These are phyloP conservation scores for Ascidia mentula DNA, from an alignment of 23 tunicate genomes.

Conservation along the genomic window DNA sequence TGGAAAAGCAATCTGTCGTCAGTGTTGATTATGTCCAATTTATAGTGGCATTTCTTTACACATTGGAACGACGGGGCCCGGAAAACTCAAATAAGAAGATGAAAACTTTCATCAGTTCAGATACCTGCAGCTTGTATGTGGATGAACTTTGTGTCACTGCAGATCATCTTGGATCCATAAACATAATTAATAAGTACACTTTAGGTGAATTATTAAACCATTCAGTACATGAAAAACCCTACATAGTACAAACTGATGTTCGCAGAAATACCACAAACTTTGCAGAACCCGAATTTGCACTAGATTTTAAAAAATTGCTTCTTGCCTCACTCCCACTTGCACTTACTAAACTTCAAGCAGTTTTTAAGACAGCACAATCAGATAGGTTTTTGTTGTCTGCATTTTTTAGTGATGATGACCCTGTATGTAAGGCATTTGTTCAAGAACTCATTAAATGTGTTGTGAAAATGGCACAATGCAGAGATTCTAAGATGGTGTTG, in stretches of 20 bases:
- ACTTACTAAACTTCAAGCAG: neutral
- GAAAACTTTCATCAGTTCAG: constrained; percentile 36
- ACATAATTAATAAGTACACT: neutral
- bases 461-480: neutral
- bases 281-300: neutral
- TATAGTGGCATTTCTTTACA: constrained; percentile 60
- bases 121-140: constrained; percentile 31
- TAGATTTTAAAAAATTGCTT: constrained; percentile 19
- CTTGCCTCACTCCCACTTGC: neutral
- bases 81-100: neutral
- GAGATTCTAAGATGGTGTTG: neutral
- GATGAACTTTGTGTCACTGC: constrained; percentile 59
- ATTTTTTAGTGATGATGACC: neutral
- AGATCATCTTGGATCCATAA: constrained; percentile 25
- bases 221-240: neutral
- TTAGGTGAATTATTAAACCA: neutral
- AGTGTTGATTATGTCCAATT: neutral
- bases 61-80: constrained; percentile 42
- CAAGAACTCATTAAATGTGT: neutral
- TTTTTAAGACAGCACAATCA: neutral
- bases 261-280: neutral
- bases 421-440: neutral
- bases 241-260: neutral
- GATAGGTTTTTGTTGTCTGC: neutral
- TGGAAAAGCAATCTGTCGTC: neutral